Percentiles rank a stretch among this genome's conserved stretches.
phyloP scores from a whole-genome alignment of 1,140 invertebrate genomes.

The Drosophila leontia region DNA sequence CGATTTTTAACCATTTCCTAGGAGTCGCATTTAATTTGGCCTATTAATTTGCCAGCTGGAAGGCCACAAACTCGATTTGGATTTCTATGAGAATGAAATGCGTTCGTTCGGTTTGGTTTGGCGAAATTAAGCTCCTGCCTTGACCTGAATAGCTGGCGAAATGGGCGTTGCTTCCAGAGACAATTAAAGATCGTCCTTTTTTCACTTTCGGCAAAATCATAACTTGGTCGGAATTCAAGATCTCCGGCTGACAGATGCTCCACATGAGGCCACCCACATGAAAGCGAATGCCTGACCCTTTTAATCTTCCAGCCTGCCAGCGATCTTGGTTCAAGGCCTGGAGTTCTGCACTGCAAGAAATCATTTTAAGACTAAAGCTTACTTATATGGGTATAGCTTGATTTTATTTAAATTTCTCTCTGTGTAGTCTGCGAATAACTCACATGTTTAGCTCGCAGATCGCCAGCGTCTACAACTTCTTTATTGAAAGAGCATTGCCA shows the following conservation, averaged over 20 bases:
- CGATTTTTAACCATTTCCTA: slow-evolving; percentile 63
- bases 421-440: slow-evolving; percentile 45
- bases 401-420: neutral
- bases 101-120: neutral
- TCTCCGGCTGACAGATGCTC: slow-evolving; percentile 47
- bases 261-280: slow-evolving; percentile 58
- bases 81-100: slow-evolving; percentile 3
- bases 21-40: slow-evolving; percentile 65
- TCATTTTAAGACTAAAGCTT: neutral
- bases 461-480: slow-evolving; percentile 57
- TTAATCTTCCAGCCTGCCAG: slow-evolving; percentile 24
- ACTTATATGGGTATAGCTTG: too few species aligned
- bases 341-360: neutral
- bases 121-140: slow-evolving; percentile 22
- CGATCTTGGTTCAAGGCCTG: slow-evolving; percentile 49
- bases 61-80: slow-evolving; percentile 1
- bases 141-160: slow-evolving; percentile 41
- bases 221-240: slow-evolving; percentile 28
- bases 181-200: slow-evolving; percentile 43
- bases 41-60: slow-evolving; percentile 61
- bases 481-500: slow-evolving; percentile 41
- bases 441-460: slow-evolving; percentile 51
- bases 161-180: slow-evolving; percentile 9
- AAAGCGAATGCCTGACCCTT: slow-evolving; percentile 48
- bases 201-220: slow-evolving; percentile 48